Evolutionary conservation across 35 echinoderm and acorn worm species (phyloP), one percentile per base, ranked within the genome.

Genomic region (Hemicentrotus pulcherrimus): DNA sequence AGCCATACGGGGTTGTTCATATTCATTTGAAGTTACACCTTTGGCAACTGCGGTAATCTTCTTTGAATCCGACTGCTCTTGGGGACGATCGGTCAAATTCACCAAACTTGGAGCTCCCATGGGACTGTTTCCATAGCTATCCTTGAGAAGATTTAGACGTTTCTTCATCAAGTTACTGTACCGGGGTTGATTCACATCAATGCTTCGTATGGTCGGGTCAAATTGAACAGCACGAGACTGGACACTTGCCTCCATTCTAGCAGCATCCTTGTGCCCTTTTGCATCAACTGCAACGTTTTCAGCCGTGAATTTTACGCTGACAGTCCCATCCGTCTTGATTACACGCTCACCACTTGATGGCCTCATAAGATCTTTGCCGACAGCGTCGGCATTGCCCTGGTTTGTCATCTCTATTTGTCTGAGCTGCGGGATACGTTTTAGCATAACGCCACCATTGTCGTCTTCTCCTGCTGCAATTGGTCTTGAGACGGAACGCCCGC

Each of bases 391-490:
- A 58, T 52, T 16, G 45, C 91, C 48, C n/a, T 93, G 46, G 10
- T 58, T 47, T 46, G 58, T 48, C 22, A 41, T 59, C 4, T 93
- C 91, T 47, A 93, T 48, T 58, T 16, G 32, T 47, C 91, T 47
- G 4, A 93, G 91, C 48, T 93, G 91, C 9, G 91, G 91, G 91
- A 93, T 58, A n/a, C 91, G 91, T 93, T 58, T 32, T 11, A n/a
- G 9, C 30, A 58, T 2, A 5, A 58, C 46, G 11, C 47, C 48
- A 28, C 47, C 91, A 50, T 50, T 93, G 2, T 58, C 91, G 15
- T 93, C 48, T 8, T 93, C 91, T 58, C 91, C 47, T 12, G 91
- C 45, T 7, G 32, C 91, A 4, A n/a, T 47, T 14, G 47, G 18
- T 33, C 91, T 46, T 15, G 16, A 14, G 32, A 18, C 30, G 91